These are phyloP conservation scores for Trachops cirrhosus DNA, from an alignment of 2,797 vertebrate genomes.

Conservation along the genomic window DNA sequence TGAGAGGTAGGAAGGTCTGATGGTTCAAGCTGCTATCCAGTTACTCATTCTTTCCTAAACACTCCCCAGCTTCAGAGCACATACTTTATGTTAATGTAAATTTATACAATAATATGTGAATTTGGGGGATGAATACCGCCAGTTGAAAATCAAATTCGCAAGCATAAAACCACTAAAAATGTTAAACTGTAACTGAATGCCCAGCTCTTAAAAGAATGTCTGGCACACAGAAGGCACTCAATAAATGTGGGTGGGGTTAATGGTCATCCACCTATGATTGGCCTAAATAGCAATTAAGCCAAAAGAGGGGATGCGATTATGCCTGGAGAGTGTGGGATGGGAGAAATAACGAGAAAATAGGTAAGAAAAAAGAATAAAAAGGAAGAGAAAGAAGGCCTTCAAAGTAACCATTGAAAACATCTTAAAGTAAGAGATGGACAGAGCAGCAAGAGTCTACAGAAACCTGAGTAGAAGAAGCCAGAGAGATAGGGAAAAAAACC, in stretches of 20 bases:
- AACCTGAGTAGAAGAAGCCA: not conserved
- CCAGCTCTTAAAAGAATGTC: constrained; percentile 7
- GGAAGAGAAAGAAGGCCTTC: not conserved
- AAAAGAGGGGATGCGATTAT: not conserved
- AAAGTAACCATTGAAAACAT: not conserved
- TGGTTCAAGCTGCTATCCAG: not conserved
- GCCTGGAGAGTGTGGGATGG: not conserved
- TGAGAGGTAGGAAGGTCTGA: not conserved
- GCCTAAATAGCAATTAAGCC: not conserved
- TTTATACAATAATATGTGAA: constrained; percentile 59
- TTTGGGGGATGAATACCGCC: constrained; percentile 25
- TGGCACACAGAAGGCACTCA: constrained; percentile 28
- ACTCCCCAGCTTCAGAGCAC: constrained; percentile 18
- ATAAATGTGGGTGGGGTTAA: not conserved
- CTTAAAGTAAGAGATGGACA: not conserved
- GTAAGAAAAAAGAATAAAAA: not conserved
- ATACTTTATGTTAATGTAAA: constrained; percentile 54
- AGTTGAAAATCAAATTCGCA: constrained; percentile 58
- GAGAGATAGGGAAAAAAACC: not conserved
- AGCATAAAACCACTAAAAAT: constrained; percentile 52
- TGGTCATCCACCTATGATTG: not conserved
- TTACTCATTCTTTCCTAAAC: constrained; percentile 37
- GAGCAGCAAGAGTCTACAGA: not conserved
- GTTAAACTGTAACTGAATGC: constrained; percentile 20
- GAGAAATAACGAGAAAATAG: not conserved